These are phyloP conservation scores for Tetanocera ferruginea DNA, from an alignment of 2,888 invertebrate species.

Conservation along the genomic window DNA sequence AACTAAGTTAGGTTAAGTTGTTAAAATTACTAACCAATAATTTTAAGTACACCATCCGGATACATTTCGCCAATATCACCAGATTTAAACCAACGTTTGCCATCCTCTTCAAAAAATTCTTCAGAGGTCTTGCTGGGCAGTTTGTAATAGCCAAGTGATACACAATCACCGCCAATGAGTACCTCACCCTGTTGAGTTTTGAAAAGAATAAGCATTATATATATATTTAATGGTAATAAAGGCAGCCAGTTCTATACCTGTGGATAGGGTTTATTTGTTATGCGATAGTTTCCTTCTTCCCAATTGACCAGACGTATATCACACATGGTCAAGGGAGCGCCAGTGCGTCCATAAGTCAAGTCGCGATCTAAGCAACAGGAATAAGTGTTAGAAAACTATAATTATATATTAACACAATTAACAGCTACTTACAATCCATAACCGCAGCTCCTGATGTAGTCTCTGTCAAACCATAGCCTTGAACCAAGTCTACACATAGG, in stretches of 20 bases:
- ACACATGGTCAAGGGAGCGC: conserved; percentile 87
- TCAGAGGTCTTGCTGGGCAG: conserved; percentile 88
- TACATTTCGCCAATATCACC: conserved; percentile 97
- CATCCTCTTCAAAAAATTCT: conserved; percentile 87
- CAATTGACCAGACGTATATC: conserved; percentile 91
- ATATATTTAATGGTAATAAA: not conserved
- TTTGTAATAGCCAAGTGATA: conserved; percentile 95
- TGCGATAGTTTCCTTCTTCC: conserved; percentile 93
- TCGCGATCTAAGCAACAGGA: conserved; percentile 65
- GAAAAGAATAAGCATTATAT: not conserved
- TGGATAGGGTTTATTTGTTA: conserved; percentile 87
- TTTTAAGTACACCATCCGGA: conserved; percentile 93
- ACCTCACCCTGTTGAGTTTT: conserved; percentile 78
- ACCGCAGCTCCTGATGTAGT: conserved; percentile 94
- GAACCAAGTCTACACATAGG: conserved; percentile 89
- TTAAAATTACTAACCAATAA: conserved; percentile 82
- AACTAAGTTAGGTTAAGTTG: not conserved
- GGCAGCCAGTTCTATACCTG: conserved; percentile 65
- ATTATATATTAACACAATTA: not conserved
- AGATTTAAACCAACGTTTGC: conserved; percentile 92
- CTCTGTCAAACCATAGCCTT: conserved; percentile 98
- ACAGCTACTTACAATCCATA: conserved; percentile 77
- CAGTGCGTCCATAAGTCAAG: conserved; percentile 81
- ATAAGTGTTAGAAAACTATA: not conserved
- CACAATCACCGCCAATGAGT: conserved; percentile 88